phyloP scores from a whole-genome alignment of 2,888 invertebrate species.

The Glyphotaelius pellucidus region DNA sequence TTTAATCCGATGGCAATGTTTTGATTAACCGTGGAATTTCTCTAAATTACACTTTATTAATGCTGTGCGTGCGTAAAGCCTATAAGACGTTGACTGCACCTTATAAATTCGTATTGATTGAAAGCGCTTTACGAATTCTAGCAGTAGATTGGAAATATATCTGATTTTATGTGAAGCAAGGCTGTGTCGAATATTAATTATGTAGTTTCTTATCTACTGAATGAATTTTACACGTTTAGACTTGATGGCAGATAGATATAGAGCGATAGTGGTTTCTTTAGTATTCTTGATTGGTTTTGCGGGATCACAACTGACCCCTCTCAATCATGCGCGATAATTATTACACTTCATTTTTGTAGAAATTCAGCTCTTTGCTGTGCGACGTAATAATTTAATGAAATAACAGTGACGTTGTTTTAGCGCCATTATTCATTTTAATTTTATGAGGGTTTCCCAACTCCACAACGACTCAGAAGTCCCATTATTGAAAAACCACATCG shows the following conservation, averaged over 20 bases:
- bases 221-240: background rate
- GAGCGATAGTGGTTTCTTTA: background rate
- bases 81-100: background rate
- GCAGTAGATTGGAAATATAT: background rate
- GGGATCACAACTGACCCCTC: background rate
- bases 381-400: too few relatives aligned
- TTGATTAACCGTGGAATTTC: conserved; percentile 10
- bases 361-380: background rate
- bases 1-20: background rate
- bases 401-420: background rate
- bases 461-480: too few relatives aligned
- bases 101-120: conserved; percentile 12
- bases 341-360: background rate
- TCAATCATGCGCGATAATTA: background rate
- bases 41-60: background rate
- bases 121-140: conserved; percentile 12
- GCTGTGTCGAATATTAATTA: conserved; percentile 2
- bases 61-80: background rate
- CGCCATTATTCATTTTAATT: too few relatives aligned
- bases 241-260: background rate
- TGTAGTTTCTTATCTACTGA: background rate
- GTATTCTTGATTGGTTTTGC: background rate
- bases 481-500: too few relatives aligned
- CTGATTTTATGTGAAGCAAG: conserved; percentile 8
- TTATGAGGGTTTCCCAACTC: too few relatives aligned